Conservation (phyloP, 2,113 vertebrate genomes). For the Lepisosteus osseus region DNA sequence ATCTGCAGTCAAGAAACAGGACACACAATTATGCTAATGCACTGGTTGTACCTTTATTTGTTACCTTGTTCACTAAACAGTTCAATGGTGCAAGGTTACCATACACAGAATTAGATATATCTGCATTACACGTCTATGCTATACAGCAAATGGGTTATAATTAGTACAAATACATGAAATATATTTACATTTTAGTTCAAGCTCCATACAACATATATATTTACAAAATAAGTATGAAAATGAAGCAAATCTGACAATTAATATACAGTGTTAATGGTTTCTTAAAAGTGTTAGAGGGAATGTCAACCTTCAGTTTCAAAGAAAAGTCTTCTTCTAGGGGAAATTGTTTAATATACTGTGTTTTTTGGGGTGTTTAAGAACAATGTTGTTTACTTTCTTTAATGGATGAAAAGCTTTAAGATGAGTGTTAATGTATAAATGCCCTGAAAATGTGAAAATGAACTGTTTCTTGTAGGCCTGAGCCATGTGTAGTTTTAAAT, state of each 20-base stretch:
- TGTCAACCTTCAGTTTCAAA: constrained; percentile 25
- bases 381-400: constrained; percentile 40
- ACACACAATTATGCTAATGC: constrained; percentile 60
- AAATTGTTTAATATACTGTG: constrained; percentile 29
- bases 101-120: constrained; percentile 94
- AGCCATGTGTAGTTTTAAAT: constrained; percentile 40
- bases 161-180: constrained; percentile 99
- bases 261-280: constrained; percentile 84
- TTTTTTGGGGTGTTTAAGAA: constrained; percentile 41
- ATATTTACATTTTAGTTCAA: constrained; percentile 99
- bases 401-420: constrained; percentile 55
- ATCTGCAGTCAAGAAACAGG: too few species aligned
- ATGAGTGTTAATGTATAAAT: constrained; percentile 45
- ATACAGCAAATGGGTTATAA: constrained; percentile 97
- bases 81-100: constrained; percentile 95
- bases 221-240: constrained; percentile 98
- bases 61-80: constrained; percentile 92
- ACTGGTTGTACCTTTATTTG: constrained; percentile 94
- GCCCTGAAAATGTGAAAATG: constrained; percentile 27
- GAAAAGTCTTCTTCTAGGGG: constrained; percentile 39
- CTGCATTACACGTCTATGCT: constrained; percentile 97
- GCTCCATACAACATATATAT: constrained; percentile 94
- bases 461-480: constrained; percentile 38
- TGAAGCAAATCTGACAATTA: constrained; percentile 81
- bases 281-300: constrained; percentile 45